Percentiles rank a stretch among this genome's conserved stretches.
These are phyloP conservation scores for Tortrix viridana DNA, from an alignment of 2,888 invertebrate genomes.

Conservation along the genomic window DNA sequence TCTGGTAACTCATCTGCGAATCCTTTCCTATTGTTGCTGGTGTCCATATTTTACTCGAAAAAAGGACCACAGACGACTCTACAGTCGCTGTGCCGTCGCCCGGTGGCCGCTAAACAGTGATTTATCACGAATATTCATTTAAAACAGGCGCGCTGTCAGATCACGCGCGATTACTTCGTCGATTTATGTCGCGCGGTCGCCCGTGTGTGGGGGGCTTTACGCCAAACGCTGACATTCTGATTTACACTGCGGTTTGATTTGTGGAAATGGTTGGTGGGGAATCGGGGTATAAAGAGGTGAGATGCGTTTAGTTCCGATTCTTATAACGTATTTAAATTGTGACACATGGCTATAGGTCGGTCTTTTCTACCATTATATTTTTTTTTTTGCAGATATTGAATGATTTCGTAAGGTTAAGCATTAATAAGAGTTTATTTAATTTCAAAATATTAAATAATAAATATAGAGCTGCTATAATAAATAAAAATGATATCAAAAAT, in stretches of 20 bases:
- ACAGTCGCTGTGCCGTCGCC: slow-evolving; percentile 46
- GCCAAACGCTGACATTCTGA: slow-evolving; percentile 30
- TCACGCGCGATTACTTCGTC: slow-evolving; percentile 71
- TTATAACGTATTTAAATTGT: too few species aligned
- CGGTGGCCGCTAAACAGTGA: slow-evolving; percentile 78
- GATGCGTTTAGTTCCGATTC: too few species aligned
- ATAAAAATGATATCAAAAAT: too few species aligned
- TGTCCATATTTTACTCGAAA: not conserved
- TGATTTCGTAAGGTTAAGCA: too few species aligned
- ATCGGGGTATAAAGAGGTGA: slow-evolving; percentile 13
- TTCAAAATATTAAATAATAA: too few species aligned
- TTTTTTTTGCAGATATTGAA: too few species aligned
- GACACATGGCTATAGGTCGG: too few species aligned
- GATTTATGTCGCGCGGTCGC: slow-evolving; percentile 70
- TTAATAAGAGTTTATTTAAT: too few species aligned
- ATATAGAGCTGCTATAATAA: too few species aligned
- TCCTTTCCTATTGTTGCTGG: too few species aligned
- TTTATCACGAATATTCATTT: slow-evolving; percentile 82
- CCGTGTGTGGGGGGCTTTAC: slow-evolving; percentile 53
- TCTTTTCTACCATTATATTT: too few species aligned
- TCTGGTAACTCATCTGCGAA: too few species aligned
- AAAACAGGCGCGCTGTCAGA: slow-evolving; percentile 77
- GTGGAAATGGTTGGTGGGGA: slow-evolving; percentile 11
- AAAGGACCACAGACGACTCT: slow-evolving; percentile 44
- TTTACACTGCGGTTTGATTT: slow-evolving; percentile 30